A percentile compares a stretch with the other conserved stretches of the same genome.
These are phyloP conservation scores for Meandrusa payeni DNA, from an alignment of 2,888 invertebrate genomes.

Conservation along the genomic window DNA sequence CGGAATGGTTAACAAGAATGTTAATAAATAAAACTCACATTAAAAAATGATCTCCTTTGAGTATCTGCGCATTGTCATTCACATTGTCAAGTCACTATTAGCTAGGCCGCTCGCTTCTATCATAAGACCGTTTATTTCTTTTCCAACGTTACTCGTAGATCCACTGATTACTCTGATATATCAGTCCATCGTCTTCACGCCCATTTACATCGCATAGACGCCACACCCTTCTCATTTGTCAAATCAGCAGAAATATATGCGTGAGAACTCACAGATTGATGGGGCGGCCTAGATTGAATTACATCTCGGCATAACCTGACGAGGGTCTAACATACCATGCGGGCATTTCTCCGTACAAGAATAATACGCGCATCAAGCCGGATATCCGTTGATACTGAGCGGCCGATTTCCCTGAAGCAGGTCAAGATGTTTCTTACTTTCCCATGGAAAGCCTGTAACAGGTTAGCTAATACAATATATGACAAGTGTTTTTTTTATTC, in stretches of 20 bases:
- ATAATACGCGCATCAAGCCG: constrained; percentile 62
- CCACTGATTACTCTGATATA: constrained; percentile 49
- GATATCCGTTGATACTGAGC: constrained; percentile 47
- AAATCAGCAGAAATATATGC: constrained; percentile 81
- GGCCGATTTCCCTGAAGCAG: constrained; percentile 31
- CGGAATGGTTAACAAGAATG: no score
- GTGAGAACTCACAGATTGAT: constrained; percentile 78
- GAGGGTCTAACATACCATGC: constrained; percentile 73
- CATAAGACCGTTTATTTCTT: no score
- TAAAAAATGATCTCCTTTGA: no score
- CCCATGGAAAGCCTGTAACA: background rate
- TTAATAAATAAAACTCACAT: no score
- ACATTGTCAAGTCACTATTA: no score
- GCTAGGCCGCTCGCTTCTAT: no score
- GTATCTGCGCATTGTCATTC: no score
- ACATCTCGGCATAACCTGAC: constrained; percentile 75
- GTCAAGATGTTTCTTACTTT: constrained; percentile 2
- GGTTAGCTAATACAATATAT: no score
- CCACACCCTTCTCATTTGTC: constrained; percentile 79
- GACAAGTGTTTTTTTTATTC: no score
- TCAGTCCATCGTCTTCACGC: constrained; percentile 44
- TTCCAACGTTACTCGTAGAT: no score
- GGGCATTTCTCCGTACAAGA: constrained; percentile 59
- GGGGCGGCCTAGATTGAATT: constrained; percentile 78
- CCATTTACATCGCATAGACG: constrained; percentile 49